Evolutionary conservation across 2,113 vertebrate species (phyloP).

Genomic region (Elephas maximus): DNA sequence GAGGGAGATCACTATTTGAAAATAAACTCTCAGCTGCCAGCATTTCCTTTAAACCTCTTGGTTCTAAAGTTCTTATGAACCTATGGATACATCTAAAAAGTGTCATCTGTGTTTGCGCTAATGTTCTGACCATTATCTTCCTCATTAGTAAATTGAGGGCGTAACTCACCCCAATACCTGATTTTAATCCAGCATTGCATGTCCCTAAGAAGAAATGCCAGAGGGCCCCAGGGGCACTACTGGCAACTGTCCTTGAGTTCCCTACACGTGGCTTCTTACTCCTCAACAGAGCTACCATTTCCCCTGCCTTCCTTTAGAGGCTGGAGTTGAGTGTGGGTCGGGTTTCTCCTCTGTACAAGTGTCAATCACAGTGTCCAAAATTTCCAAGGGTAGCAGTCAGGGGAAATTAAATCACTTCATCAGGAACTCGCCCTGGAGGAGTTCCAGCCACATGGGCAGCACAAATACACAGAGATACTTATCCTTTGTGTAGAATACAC

Average conservation of each 20-base stretch:
- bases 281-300: background rate
- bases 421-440: slow-evolving; percentile 90
- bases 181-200: background rate
- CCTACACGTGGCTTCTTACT: background rate
- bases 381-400: slow-evolving; percentile 93
- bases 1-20: background rate
- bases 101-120: background rate
- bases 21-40: background rate
- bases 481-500: slow-evolving; percentile 25
- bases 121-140: background rate
- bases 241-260: background rate
- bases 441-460: slow-evolving; percentile 79
- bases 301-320: background rate
- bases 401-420: slow-evolving; percentile 91
- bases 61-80: slow-evolving; percentile 5
- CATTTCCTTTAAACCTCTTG: slow-evolving; percentile 44
- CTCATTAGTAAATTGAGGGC: background rate
- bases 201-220: background rate
- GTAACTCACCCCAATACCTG: background rate
- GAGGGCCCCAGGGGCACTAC: background rate
- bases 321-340: background rate
- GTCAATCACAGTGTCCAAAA: slow-evolving; percentile 80
- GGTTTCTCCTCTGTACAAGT: slow-evolving; percentile 4
- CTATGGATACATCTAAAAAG: background rate
- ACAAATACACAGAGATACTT: slow-evolving; percentile 82